Evolutionary conservation across 2,797 vertebrate species (phyloP), one percentile per base, ranked within the genome.

Genomic region (Hemibagrus guttatus): DNA sequence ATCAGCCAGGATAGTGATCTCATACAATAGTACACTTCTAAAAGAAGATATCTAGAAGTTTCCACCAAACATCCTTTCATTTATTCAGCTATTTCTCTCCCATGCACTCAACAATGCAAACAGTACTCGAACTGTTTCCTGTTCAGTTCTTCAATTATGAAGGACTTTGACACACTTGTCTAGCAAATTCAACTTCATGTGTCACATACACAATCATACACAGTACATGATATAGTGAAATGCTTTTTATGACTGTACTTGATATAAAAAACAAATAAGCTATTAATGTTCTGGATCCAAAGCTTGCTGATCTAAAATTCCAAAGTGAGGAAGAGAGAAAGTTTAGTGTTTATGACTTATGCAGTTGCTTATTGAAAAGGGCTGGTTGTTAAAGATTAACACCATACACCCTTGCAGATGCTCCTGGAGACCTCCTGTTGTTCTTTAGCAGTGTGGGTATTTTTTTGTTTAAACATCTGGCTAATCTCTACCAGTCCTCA

Each of bases 401-500:
- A 80, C 86, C 46, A 66, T 39, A 81, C 63, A 61, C 56, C 88
- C 75, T 63, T 31, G 0, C 81, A 78, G 58, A 71, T 46, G n/a
- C 83, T 88, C 83, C 91, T 42, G 31, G 86, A 81, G 83, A 35
- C 84, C 58, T 86, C 58, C 63, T 46, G 88, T 84, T 90, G 72
- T 87, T 88, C 87, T 79, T 63, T 63, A 86, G 68, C 92, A 89
- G 74, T 85, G 85, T 86, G 39, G n/a, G 3, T 39, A 26, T 46
- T 61, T 93, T 91, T 93, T 81, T 76, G 78, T 61, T 86, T 92
- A 91, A 93, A 92, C 92, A 90, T 88, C 68, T 87, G 90, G 88
- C 91, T 91, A 87, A 84, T 54, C 74, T 81, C 88, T 93, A 93
- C 94, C 92, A 94, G 91, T 88, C 90, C 91, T 91, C 59, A 88